A percentile compares a stretch with the other conserved stretches of the same genome.
Evolutionary conservation across 2,113 vertebrate genomes (phyloP).

Genomic region (Lampris incognitus): DNA sequence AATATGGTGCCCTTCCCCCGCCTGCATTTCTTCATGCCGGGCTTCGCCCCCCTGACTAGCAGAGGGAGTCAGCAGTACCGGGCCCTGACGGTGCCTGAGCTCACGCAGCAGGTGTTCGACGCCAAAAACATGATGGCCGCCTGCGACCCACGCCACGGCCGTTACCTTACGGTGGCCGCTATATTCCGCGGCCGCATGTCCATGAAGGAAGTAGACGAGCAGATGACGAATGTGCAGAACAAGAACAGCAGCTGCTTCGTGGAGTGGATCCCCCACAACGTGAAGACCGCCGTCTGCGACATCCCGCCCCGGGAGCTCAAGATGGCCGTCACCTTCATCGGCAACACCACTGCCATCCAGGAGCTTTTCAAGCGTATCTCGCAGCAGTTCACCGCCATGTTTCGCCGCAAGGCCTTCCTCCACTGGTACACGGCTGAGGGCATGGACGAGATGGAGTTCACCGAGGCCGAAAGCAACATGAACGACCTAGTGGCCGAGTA

Average conservation of each 20-base stretch:
- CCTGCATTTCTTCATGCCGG: too few species aligned
- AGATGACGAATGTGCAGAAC: constrained; percentile 93
- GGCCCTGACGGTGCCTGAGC: constrained; percentile 89
- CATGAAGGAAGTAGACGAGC: constrained; percentile 93
- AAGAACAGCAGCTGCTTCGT: constrained; percentile 94
- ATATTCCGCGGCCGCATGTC: constrained; percentile 92
- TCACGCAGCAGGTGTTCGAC: constrained; percentile 92
- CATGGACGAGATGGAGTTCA: constrained; percentile 92
- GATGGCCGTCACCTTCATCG: constrained; percentile 89
- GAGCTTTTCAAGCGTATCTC: constrained; percentile 91
- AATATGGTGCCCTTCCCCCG: too few species aligned
- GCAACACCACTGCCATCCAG: constrained; percentile 89
- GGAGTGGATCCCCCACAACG: constrained; percentile 94
- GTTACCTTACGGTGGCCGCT: constrained; percentile 89
- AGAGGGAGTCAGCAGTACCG: constrained; percentile 91
- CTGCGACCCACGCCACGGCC: constrained; percentile 89
- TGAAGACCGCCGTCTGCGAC: constrained; percentile 90
- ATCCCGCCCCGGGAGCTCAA: constrained; percentile 87
- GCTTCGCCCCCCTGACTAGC: constrained; percentile 79
- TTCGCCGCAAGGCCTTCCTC: constrained; percentile 88
- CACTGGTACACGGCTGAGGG: constrained; percentile 90
- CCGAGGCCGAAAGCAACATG: constrained; percentile 90
- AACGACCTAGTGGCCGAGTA: constrained; percentile 90
- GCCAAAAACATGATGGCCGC: constrained; percentile 95
- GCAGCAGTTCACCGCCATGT: constrained; percentile 90